Conservation (phyloP, 1,140 invertebrate species). For the Rhysida immarginata region DNA sequence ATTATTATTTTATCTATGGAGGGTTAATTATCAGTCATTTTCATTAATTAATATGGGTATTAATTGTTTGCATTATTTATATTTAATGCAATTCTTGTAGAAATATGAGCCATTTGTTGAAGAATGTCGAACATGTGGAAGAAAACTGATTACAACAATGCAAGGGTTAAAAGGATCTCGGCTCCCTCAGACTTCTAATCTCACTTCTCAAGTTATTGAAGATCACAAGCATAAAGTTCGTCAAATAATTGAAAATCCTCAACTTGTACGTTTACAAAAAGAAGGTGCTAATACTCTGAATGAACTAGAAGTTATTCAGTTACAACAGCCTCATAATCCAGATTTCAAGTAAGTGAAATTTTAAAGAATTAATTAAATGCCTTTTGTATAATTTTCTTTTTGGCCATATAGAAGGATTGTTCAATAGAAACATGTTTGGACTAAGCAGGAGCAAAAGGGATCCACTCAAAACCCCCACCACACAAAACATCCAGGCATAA, state of each 20-base stretch:
- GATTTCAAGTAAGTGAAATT: slow-evolving; percentile 27
- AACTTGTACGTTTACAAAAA: slow-evolving; percentile 22
- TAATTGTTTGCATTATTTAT: too few species aligned
- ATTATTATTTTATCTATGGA: too few species aligned
- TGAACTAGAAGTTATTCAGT: slow-evolving; percentile 20
- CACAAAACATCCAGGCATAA: too few species aligned
- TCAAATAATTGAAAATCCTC: slow-evolving; percentile 22
- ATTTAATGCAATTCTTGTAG: slow-evolving; percentile 15
- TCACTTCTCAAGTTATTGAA: slow-evolving; percentile 21
- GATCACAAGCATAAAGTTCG: slow-evolving; percentile 23
- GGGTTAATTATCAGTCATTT: too few species aligned
- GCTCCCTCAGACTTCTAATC: slow-evolving; percentile 18
- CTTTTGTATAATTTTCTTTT: too few species aligned
- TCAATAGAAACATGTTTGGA: too few species aligned
- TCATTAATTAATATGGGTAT: too few species aligned
- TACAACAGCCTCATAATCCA: slow-evolving; percentile 20
- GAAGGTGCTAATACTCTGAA: slow-evolving; percentile 24
- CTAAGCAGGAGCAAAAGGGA: too few species aligned
- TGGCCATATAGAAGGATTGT: too few species aligned
- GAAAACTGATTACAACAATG: slow-evolving; percentile 23
- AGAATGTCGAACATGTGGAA: slow-evolving; percentile 21
- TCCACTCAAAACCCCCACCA: too few species aligned
- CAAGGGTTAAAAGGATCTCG: slow-evolving; percentile 21
- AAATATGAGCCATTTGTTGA: slow-evolving; percentile 27
- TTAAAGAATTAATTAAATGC: too few species aligned